phyloP scores from a whole-genome alignment of 2,888 invertebrate species.

The Chamaedrilus cognettii region DNA sequence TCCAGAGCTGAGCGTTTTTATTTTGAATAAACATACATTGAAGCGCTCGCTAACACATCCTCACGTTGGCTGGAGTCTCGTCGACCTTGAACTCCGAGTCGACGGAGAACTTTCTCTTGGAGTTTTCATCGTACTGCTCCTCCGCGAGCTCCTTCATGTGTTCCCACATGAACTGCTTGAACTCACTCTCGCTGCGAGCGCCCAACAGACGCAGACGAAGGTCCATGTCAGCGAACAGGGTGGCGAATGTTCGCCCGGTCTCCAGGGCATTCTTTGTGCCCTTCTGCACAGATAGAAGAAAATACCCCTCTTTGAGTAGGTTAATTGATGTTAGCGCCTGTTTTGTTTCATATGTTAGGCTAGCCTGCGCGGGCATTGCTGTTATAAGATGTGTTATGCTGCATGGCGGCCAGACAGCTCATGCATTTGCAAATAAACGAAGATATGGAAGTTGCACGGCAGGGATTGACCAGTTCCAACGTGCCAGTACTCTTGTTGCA shows the following conservation, averaged over 20 bases:
- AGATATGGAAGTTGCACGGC: too few relatives aligned
- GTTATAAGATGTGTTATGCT: too few relatives aligned
- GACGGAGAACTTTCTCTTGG: slow-evolving; percentile 16
- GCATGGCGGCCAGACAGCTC: too few relatives aligned
- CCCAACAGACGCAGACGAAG: slow-evolving; percentile 64
- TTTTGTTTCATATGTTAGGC: too few relatives aligned
- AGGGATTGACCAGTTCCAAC: too few relatives aligned
- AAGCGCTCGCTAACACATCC: background rate
- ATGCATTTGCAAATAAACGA: too few relatives aligned
- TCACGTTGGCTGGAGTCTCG: slow-evolving; percentile 4
- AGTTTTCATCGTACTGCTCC: slow-evolving; percentile 22
- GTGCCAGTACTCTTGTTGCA: too few relatives aligned
- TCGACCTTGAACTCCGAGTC: slow-evolving; percentile 19
- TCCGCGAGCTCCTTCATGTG: slow-evolving; percentile 61
- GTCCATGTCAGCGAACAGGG: slow-evolving; percentile 66
- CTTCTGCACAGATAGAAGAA: slow-evolving; percentile 64
- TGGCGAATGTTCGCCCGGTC: slow-evolving; percentile 66
- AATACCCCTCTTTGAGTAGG: too few relatives aligned
- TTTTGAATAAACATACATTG: too few relatives aligned
- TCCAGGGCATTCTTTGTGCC: slow-evolving; percentile 67
- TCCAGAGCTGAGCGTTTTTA: too few relatives aligned
- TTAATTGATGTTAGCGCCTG: too few relatives aligned
- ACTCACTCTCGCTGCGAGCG: slow-evolving; percentile 63
- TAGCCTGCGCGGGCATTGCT: too few relatives aligned
- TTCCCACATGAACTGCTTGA: slow-evolving; percentile 61